Evolutionary conservation across 2,888 invertebrate species (phyloP).

Genomic region (Nemoura dubitans): DNA sequence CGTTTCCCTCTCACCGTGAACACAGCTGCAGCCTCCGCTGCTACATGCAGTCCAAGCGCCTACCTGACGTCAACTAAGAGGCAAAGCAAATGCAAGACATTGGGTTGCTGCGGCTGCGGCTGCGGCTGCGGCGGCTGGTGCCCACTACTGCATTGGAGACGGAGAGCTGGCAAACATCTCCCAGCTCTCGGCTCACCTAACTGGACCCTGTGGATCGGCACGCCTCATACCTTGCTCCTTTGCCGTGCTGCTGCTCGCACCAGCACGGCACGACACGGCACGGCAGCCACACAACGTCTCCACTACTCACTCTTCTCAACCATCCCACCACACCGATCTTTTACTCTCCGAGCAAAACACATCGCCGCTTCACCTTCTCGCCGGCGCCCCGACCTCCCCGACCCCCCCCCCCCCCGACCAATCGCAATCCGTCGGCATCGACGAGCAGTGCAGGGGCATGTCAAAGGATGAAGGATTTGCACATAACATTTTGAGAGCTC

Average conservation of each 20-base stretch:
- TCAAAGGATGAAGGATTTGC: conserved; percentile 2
- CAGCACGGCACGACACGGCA: too few relatives aligned
- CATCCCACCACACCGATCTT: neutral
- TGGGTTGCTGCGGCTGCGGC: neutral
- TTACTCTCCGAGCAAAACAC: conserved; percentile 7
- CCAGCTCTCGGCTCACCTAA: neutral
- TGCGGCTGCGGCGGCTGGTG: neutral
- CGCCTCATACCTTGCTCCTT: neutral
- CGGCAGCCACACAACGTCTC: neutral
- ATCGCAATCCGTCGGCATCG: neutral
- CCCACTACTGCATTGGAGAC: neutral
- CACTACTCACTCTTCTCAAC: neutral
- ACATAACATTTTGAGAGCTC: neutral
- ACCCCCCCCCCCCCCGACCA: too few relatives aligned
- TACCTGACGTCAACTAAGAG: neutral
- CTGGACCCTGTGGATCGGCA: neutral
- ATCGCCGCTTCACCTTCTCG: neutral
- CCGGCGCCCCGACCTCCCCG: neutral
- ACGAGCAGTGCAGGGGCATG: neutral
- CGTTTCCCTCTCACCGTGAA: neutral
- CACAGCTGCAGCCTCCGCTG: neutral
- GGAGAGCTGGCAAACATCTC: neutral
- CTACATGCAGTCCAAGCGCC: neutral
- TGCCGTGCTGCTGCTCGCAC: neutral
- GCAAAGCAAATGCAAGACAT: neutral